These are phyloP conservation scores for Tokudaia tokunoshimensis DNA, from an alignment of 2,797 vertebrate species.

Conservation along the genomic window DNA sequence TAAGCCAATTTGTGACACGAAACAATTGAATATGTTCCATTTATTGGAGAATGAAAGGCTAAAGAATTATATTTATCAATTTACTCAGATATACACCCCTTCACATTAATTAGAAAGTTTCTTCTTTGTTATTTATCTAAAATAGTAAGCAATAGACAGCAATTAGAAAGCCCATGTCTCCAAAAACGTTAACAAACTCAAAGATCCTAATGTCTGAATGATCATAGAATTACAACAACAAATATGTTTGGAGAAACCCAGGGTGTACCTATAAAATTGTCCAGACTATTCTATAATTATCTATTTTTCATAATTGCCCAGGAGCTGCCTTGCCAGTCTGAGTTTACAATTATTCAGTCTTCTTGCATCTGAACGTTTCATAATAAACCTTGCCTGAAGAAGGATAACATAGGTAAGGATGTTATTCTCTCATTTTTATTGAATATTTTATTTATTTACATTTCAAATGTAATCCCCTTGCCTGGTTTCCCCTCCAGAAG, in stretches of 20 bases:
- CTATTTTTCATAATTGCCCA: background rate
- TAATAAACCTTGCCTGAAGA: background rate
- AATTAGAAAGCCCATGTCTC: background rate
- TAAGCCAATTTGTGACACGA: no score
- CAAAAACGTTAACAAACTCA: background rate
- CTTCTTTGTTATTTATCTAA: no score
- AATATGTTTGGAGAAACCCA: background rate
- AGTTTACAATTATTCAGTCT: background rate
- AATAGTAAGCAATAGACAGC: background rate
- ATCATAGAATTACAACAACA: fast-evolving
- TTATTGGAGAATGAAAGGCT: no score
- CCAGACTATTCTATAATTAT: background rate
- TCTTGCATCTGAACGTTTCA: background rate
- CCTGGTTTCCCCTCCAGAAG: no score
- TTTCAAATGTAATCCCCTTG: no score
- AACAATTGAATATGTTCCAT: no score
- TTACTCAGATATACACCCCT: no score
- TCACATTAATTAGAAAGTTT: no score
- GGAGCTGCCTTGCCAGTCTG: background rate
- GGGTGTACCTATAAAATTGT: background rate
- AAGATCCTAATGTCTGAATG: background rate
- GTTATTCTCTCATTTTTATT: background rate
- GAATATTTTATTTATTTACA: no score
- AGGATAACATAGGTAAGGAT: background rate
- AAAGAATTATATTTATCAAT: no score